These are phyloP conservation scores for Oncorhynchus gorbuscha DNA, from an alignment of 2,113 vertebrate genomes.

Conservation along the genomic window DNA sequence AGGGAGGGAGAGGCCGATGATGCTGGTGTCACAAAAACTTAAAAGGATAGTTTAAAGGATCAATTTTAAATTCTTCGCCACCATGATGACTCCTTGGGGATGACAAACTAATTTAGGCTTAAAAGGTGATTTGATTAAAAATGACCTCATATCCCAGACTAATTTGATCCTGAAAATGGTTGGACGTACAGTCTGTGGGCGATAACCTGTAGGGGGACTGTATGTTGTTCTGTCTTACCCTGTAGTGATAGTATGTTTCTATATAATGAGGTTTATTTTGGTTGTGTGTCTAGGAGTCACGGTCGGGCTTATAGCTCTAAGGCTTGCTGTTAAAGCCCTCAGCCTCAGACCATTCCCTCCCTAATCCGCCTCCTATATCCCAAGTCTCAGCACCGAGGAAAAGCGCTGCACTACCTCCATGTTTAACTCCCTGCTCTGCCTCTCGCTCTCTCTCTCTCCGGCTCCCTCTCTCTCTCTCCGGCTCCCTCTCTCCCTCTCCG, in stretches of 20 bases:
- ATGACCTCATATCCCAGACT: too few species aligned
- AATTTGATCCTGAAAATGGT: too few species aligned
- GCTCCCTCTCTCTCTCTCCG: not conserved
- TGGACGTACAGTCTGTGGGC: too few species aligned
- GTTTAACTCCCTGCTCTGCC: too few species aligned
- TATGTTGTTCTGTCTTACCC: not conserved
- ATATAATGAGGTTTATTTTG: not conserved
- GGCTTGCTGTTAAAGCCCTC: constrained; percentile 2
- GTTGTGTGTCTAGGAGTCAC: not conserved
- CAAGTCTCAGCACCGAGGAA: not conserved
- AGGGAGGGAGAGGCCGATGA: not conserved
- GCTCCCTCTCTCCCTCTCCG: not conserved
- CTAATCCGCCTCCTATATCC: not conserved
- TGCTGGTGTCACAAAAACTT: too few species aligned
- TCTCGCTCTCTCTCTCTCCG: not conserved
- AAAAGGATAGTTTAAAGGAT: not conserved
- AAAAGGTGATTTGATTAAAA: not conserved
- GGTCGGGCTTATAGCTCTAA: not conserved
- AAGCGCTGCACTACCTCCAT: not conserved
- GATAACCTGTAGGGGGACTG: too few species aligned
- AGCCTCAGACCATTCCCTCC: not conserved
- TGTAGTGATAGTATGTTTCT: not conserved
- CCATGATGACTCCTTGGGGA: not conserved
- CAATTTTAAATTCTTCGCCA: not conserved
- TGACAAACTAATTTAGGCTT: not conserved